Evolutionary conservation across 2,797 vertebrate genomes (phyloP).

Genomic region (Mormyrops boulengeri): DNA sequence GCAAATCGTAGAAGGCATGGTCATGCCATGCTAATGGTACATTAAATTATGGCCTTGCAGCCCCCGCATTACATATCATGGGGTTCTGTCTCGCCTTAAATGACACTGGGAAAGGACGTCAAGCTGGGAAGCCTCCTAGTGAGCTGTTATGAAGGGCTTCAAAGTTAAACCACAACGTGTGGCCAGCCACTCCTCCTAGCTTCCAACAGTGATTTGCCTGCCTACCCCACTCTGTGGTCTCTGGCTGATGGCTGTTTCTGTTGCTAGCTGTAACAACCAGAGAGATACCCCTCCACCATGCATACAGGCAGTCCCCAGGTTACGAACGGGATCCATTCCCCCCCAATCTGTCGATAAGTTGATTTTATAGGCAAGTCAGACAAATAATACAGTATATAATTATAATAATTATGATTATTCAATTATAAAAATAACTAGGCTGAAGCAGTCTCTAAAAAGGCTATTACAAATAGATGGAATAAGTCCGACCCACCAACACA

Average conservation of each 20-base stretch:
- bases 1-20: not conserved
- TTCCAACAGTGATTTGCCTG: constrained; percentile 3
- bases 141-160: constrained; percentile 49
- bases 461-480: not conserved
- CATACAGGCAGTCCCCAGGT: not conserved
- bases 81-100: constrained; percentile 35
- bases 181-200: constrained; percentile 35
- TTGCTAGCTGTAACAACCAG: constrained; percentile 44
- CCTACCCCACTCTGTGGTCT: constrained; percentile 17
- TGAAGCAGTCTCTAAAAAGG: not conserved
- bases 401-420: not conserved
- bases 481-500: not conserved
- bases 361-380: not conserved
- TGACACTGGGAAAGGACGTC: constrained; percentile 41
- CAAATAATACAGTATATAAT: not conserved
- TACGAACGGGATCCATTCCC: not conserved
- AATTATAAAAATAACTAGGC: not conserved
- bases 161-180: constrained; percentile 49
- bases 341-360: not conserved
- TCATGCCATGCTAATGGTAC: not conserved
- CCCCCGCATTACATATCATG: constrained; percentile 28
- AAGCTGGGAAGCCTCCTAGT: constrained; percentile 20
- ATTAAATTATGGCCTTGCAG: constrained; percentile 25
- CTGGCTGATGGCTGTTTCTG: constrained; percentile 43
- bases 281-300: constrained; percentile 30